Base-by-base conservation (phyloP, 2,888 invertebrate species). In the Arctia plantaginis region DNA sequence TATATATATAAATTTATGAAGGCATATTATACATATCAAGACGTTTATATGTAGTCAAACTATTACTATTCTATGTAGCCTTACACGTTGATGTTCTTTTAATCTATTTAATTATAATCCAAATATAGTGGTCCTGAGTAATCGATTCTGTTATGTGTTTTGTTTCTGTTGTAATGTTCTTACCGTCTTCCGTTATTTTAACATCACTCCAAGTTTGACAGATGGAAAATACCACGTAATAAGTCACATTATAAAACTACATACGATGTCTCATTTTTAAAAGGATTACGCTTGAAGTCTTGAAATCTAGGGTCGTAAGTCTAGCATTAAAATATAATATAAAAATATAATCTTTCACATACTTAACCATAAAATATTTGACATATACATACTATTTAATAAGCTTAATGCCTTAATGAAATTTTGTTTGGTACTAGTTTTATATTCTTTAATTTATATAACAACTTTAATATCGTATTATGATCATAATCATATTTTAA, bases 401-500 rank as follows among this genome's bases (percentile, higher is more conserved):
- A 77, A 72, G 71, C 74, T 75, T 74, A 73, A 75, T 66, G 73
- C 66, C 68, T 74, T 35, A 69, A 55, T 35, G n/a, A n/a, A 51
- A 69, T 68, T 51, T 68, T 7, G 13, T 35, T 1, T 47, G 13
- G 2, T 33, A 7, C 51, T 35, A 41, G 39, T 64, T 51, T 47
- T 68, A 64, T 59, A 44, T 23, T 44, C 65, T 76, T 80, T 62
- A 62, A 62, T 62, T 62, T 62, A 30, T 30, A 8, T 75, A 78
- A 79, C 77, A 72, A 79, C 74, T 77, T 72, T 75, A 30, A 30
- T 62, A 18, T 62, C 30, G 30, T 30, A 80, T 77, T 77, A 69
- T 70, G 67, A 39, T 30, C 47, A 35, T 72, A 66, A 71, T 47
- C 81, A 78, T 76, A 80, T 72, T 72, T 77, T 69, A 77, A 80